Base-by-base conservation (phyloP, 2,113 vertebrate species). In the Myrmecophaga tridactyla region DNA sequence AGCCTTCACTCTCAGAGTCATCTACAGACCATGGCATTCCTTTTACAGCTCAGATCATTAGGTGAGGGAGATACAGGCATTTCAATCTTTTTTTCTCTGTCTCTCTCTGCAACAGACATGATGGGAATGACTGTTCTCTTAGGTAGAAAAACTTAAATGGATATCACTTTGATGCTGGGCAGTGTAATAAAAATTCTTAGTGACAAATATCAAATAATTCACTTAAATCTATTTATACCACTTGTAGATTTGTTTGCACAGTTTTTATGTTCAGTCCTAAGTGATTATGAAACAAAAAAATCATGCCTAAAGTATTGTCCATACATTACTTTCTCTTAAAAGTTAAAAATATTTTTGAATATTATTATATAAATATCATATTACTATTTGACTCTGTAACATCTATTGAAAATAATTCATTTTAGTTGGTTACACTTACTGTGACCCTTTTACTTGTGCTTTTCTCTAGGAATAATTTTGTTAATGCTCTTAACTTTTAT, bases 21-120 rank as follows among this genome's bases (percentile, higher is more conserved):
- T 95, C 96, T 96, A n/a, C 83, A 78, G 4, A 96, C 86, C 72
- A 84, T 41, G 81, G 85, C 77, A 96, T 97, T 97, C 95, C 86
- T 97, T 98, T 97, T 96, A 97, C 96, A 97, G 92, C 96, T 97
- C 87, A 95, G 95, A 93, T 96, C 94, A 95, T 63, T 97, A 96
- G 90, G 94, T 84, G 95, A 97, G 97, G 96, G 95, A 97, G 91
- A 96, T 94, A 96, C 85, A 84, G 69, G 46, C 62, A 75, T 96
- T 94, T 96, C 92, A 94, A 97, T 89, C 91, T 96, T 97, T 95
- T 96, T 96, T 95, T 95, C 92, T 94, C 95, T 62, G 43, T 39
- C 51, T 20, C 18, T 51, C n/a, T 78, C 31, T 53, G 18, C 6
- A n/a, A 31, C 43, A 63, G n/a, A 48, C 89, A 94, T 94, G 91